These are phyloP conservation scores for Drosophila neutralis DNA, from an alignment of 2,888 invertebrate species.

Conservation along the genomic window DNA sequence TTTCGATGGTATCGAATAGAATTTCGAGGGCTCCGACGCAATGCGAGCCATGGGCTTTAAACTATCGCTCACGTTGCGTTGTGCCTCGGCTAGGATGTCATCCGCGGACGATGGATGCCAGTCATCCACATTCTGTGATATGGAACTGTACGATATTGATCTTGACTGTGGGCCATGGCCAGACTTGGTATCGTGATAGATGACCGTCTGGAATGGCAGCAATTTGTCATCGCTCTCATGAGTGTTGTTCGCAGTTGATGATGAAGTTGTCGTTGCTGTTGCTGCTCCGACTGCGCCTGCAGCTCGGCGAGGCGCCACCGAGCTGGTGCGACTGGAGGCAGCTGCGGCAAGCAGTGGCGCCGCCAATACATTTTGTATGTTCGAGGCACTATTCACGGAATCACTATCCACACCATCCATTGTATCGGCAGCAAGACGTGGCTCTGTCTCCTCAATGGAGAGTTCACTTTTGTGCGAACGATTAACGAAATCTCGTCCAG, in stretches of 20 bases:
- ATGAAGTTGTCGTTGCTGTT: neutral
- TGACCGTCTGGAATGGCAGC: slow-evolving; percentile 86
- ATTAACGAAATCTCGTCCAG: slow-evolving; percentile 81
- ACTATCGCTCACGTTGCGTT: slow-evolving; percentile 82
- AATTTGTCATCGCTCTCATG: slow-evolving; percentile 69
- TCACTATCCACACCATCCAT: slow-evolving; percentile 72
- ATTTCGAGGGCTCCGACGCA: slow-evolving; percentile 84
- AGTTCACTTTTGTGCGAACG: slow-evolving; percentile 87
- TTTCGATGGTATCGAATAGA: slow-evolving; percentile 85
- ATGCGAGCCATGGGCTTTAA: slow-evolving; percentile 68
- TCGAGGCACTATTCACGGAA: slow-evolving; percentile 82
- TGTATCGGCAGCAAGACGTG: slow-evolving; percentile 84
- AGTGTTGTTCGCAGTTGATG: slow-evolving; percentile 18
- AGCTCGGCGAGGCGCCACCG: slow-evolving; percentile 83
- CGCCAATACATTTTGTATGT: slow-evolving; percentile 83
- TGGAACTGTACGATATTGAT: slow-evolving; percentile 86
- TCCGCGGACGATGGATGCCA: slow-evolving; percentile 68
- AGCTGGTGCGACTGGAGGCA: slow-evolving; percentile 58
- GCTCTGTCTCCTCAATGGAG: slow-evolving; percentile 87
- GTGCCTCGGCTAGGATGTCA: slow-evolving; percentile 81
- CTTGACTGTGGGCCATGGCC: slow-evolving; percentile 84
- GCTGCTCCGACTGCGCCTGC: slow-evolving; percentile 5
- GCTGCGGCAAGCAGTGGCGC: slow-evolving; percentile 86
- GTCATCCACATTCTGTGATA: slow-evolving; percentile 84
- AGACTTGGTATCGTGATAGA: slow-evolving; percentile 85